Conservation (phyloP, 2,888 invertebrate species). For the Nymphalis c-album region DNA sequence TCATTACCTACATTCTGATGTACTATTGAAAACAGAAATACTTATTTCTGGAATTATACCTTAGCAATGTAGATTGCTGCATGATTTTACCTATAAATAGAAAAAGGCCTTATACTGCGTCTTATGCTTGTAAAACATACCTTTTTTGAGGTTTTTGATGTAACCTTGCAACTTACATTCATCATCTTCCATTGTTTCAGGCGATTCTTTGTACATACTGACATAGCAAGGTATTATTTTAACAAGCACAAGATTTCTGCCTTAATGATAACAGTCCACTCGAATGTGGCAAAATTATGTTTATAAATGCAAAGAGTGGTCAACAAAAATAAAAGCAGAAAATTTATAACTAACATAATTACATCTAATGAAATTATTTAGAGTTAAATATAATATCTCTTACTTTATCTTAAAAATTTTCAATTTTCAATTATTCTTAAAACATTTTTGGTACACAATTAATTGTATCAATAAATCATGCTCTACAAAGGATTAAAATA, state of each 20-base stretch:
- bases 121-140: slow-evolving; percentile 73
- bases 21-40: slow-evolving; percentile 71
- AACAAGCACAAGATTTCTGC: slow-evolving; percentile 61
- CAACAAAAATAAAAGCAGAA: slow-evolving; percentile 15
- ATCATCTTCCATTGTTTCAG: slow-evolving; percentile 73
- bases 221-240: slow-evolving; percentile 66
- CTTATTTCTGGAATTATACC: slow-evolving; percentile 56
- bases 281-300: slow-evolving; percentile 20
- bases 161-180: slow-evolving; percentile 69
- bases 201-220: slow-evolving; percentile 74
- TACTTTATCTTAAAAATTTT: slow-evolving; percentile 5
- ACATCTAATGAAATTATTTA: slow-evolving; percentile 19
- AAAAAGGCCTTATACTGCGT: slow-evolving; percentile 59
- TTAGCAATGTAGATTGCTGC: slow-evolving; percentile 73
- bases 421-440: slow-evolving; percentile 10
- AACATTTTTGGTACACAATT: slow-evolving; percentile 17
- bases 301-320: slow-evolving; percentile 23
- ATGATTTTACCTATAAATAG: slow-evolving; percentile 66
- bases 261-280: slow-evolving; percentile 54
- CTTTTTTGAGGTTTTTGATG: slow-evolving; percentile 55
- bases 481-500: slow-evolving; percentile 7
- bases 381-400: slow-evolving; percentile 12
- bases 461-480: slow-evolving; percentile 9
- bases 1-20: slow-evolving; percentile 68
- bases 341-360: slow-evolving; percentile 11